Percentiles rank a stretch among this genome's conserved stretches.
Evolutionary conservation across 2,113 vertebrate species (phyloP).

Genomic region (Pheucticus melanocephalus): DNA sequence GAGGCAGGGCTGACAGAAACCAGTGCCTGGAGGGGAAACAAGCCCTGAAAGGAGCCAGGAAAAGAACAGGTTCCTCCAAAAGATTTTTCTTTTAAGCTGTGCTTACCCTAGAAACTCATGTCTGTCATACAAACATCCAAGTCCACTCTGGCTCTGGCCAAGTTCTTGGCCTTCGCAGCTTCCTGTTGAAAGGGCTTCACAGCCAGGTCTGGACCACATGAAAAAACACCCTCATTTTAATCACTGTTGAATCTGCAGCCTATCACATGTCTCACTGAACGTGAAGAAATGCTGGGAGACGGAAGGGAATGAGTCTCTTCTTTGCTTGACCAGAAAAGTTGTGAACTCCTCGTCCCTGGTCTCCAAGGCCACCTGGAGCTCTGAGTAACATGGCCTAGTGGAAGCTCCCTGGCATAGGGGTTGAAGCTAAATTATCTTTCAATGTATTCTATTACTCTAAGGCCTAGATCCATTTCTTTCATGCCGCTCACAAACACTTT

Average conservation of each 20-base stretch:
- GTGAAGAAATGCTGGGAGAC: neutral
- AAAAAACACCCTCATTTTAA: neutral
- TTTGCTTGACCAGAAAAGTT: neutral
- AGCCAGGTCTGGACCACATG: neutral
- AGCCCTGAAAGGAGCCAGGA: neutral
- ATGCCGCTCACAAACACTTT: neutral
- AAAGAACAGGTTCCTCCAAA: neutral
- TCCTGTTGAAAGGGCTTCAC: neutral
- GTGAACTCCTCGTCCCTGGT: neutral
- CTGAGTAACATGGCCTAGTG: neutral
- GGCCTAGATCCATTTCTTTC: neutral
- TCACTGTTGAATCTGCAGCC: neutral
- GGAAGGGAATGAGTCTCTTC: neutral
- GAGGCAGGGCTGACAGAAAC: neutral
- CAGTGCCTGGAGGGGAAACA: neutral
- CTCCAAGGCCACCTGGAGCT: neutral
- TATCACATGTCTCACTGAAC: neutral
- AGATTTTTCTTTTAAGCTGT: neutral
- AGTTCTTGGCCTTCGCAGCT: neutral
- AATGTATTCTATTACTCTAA: neutral
- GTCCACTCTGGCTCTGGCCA: neutral
- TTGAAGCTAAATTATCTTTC: neutral
- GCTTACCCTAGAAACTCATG: neutral
- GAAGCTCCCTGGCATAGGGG: neutral
- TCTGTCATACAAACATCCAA: neutral